Evolutionary conservation across 2,113 vertebrate species (phyloP).

Genomic region (Saimiri boliviensis): DNA sequence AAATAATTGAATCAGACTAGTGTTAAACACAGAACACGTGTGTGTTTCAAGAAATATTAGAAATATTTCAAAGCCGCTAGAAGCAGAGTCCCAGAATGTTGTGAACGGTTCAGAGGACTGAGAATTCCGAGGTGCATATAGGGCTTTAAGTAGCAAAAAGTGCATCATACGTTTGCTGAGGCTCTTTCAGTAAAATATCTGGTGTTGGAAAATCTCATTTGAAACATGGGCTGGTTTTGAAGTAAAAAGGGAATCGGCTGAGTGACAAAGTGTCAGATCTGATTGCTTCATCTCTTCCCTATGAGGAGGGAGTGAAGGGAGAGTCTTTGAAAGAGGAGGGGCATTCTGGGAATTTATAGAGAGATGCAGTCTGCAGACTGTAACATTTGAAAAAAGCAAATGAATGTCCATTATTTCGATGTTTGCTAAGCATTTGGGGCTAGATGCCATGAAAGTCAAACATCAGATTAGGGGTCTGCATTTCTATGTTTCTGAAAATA

Average conservation of each 20-base stretch:
- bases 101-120: neutral
- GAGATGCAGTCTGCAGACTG: neutral
- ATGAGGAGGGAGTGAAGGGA: neutral
- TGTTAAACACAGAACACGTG: slow-evolving; percentile 70
- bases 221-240: neutral
- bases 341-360: neutral
- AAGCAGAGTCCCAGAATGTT: neutral
- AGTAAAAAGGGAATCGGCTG: neutral
- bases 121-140: neutral
- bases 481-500: slow-evolving; percentile 15
- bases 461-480: neutral
- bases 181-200: neutral
- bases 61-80: slow-evolving; percentile 57
- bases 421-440: neutral
- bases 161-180: neutral
- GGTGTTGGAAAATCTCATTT: neutral
- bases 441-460: neutral
- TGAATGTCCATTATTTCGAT: neutral
- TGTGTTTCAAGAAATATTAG: slow-evolving; percentile 57
- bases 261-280: neutral
- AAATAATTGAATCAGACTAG: slow-evolving; percentile 71
- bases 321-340: neutral
- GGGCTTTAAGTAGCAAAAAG: neutral
- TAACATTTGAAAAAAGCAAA: neutral
- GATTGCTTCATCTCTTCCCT: neutral